Evolutionary conservation across 1,140 invertebrate species (phyloP).

Genomic region (Pseudachorutes palmiensis): DNA sequence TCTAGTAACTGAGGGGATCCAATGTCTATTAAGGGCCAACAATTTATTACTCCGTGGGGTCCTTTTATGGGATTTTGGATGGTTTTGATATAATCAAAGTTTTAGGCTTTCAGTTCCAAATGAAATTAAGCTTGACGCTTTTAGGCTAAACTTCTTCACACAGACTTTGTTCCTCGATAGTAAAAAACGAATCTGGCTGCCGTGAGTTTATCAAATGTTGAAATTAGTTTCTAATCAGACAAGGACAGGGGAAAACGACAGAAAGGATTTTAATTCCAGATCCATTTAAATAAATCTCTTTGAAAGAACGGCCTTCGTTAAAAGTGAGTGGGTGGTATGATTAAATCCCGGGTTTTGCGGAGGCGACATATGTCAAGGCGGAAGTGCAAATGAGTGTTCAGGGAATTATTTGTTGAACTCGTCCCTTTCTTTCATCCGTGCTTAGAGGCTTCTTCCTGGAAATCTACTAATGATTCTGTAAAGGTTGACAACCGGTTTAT

Average conservation of each 20-base stretch:
- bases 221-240: slow-evolving; percentile 13
- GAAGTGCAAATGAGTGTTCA: too few relatives aligned
- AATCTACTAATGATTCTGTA: too few relatives aligned
- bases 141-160: neutral
- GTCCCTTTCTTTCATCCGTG: too few relatives aligned
- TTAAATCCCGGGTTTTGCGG: neutral
- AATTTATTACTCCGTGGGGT: slow-evolving; percentile 28
- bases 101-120: neutral
- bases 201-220: neutral
- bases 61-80: slow-evolving; percentile 21
- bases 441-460: too few relatives aligned
- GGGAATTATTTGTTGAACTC: too few relatives aligned
- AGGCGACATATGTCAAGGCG: too few relatives aligned
- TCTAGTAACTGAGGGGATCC: neutral
- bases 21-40: slow-evolving; percentile 10
- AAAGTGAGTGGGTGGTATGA: neutral
- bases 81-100: neutral
- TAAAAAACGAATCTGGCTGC: neutral
- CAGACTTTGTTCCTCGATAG: neutral
- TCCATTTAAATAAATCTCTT: too few relatives aligned
- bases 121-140: slow-evolving; percentile 2
- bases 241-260: neutral
- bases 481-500: too few relatives aligned
- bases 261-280: too few relatives aligned
- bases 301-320: too few relatives aligned